Base-by-base conservation (phyloP, 2,113 vertebrate species). In the Nanorana parkeri region DNA sequence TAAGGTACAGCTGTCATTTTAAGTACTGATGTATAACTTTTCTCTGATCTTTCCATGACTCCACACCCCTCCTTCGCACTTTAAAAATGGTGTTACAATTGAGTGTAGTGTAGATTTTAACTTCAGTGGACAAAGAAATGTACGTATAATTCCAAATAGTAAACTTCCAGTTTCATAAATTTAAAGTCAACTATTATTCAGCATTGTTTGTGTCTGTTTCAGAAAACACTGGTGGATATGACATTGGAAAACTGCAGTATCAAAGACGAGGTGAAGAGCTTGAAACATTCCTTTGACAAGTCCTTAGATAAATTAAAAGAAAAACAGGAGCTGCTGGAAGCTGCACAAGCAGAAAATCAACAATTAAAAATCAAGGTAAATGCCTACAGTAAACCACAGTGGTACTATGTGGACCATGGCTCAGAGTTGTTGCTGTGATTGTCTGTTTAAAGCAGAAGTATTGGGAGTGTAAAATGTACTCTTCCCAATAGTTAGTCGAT, bases 221-320 rank as follows among this genome's bases (percentile, higher is more conserved):
- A 99, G 98, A 98, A 97, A 94, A 95, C 95, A 19, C 88, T 99
- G 1, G 91, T 99, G 86, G 96, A 98, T 63, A 95, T 95, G 85
- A 96, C 96, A 69, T 84, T 96, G 86, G 94, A 90, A 87, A 94
- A 95, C 6, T 92, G 94, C 76, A 89, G 90, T 76, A 92, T 87
- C 77, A 92, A 91, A 81, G 96, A 97, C 5, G 92, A 96, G 83
- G 89, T 95, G 87, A 94, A 90, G 85, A 92, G 83, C 81, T 84
- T 98, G 80, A 92, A 90, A 75, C 91, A 89, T 85, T 94, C 93
- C 0, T 95, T 93, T 0, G 91, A 95, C n/a, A 92, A 93, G 24
- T 95, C 96, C 0, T 90, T 97, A 91, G 93, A 95, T 77, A 92
- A 92, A 82, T 92, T 99, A 74, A 92, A 88, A 86, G 95, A 97